Conservation (phyloP, 2,797 vertebrate species). For the Xiphophorus birchmanni region DNA sequence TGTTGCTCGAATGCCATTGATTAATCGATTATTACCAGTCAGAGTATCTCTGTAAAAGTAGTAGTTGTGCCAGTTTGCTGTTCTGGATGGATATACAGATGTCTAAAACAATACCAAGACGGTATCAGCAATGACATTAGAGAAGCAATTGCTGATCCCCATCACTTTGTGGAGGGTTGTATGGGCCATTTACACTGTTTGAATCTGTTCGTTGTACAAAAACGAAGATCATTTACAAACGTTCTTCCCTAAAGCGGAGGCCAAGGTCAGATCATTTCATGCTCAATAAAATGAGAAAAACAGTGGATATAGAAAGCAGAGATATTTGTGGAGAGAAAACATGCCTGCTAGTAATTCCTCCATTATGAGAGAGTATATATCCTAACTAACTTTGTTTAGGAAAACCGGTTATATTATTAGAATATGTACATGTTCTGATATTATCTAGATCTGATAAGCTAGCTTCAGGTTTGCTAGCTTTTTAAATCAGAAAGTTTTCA, state of each 20-base stretch:
- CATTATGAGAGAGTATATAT: not conserved
- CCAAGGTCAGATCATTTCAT: not conserved
- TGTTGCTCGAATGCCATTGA: not conserved
- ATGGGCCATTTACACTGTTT: not conserved
- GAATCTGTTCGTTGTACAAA: not conserved
- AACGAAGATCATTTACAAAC: not conserved
- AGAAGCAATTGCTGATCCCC: not conserved
- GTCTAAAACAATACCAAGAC: not conserved
- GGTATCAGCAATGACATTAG: not conserved
- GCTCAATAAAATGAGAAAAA: not conserved
- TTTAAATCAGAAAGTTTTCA: not conserved
- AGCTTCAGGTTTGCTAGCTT: not conserved
- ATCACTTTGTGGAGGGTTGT: not conserved
- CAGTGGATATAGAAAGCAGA: not conserved
- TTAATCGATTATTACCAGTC: not conserved
- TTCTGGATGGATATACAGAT: not conserved
- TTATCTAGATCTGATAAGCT: not conserved
- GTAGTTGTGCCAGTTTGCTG: not conserved
- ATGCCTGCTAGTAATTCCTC: not conserved
- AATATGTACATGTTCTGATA: not conserved
- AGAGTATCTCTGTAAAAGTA: not conserved
- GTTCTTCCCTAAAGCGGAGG: not conserved
- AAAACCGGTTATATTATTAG: not conserved
- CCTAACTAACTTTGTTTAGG: not conserved
- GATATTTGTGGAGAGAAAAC: not conserved